Percentiles rank a stretch among this genome's conserved stretches.
Evolutionary conservation across 2,888 invertebrate species (phyloP).

Genomic region (Brenthis ino): DNA sequence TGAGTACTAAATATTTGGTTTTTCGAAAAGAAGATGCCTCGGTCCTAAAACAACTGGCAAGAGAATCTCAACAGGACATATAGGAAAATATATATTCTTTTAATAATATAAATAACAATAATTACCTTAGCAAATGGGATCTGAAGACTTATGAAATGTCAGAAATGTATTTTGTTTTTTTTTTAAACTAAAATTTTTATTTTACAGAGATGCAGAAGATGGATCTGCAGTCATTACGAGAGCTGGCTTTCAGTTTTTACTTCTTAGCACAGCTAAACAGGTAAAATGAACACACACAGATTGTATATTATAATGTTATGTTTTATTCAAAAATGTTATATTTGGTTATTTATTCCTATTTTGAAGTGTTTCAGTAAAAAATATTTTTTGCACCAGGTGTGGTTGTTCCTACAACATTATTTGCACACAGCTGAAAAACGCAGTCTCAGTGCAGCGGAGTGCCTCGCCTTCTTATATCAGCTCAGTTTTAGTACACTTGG

Average conservation of each 20-base stretch:
- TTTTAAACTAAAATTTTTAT: too few relatives aligned
- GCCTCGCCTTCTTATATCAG: conserved; percentile 97
- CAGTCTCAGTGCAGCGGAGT: conserved; percentile 93
- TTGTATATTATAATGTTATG: too few relatives aligned
- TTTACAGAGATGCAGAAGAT: conserved; percentile 87
- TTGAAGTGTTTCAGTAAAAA: neutral
- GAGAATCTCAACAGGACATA: too few relatives aligned
- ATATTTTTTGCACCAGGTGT: conserved; percentile 80
- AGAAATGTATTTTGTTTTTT: neutral
- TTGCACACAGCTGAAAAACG: conserved; percentile 94
- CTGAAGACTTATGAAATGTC: too few relatives aligned
- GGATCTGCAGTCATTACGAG: conserved; percentile 94
- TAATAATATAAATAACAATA: too few relatives aligned
- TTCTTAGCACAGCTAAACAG: conserved; percentile 95
- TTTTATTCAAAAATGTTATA: too few relatives aligned
- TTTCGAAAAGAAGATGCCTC: too few relatives aligned
- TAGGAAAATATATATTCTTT: too few relatives aligned
- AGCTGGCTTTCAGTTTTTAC: conserved; percentile 97
- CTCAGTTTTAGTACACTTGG: conserved; percentile 97
- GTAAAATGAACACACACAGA: conserved; percentile 41
- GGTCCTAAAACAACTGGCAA: too few relatives aligned
- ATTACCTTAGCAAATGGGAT: too few relatives aligned
- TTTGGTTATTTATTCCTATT: neutral
- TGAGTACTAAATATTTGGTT: too few relatives aligned
- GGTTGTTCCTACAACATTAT: conserved; percentile 98